phyloP scores from a whole-genome alignment of 2,113 vertebrate species.

The Eleginops maclovinus region DNA sequence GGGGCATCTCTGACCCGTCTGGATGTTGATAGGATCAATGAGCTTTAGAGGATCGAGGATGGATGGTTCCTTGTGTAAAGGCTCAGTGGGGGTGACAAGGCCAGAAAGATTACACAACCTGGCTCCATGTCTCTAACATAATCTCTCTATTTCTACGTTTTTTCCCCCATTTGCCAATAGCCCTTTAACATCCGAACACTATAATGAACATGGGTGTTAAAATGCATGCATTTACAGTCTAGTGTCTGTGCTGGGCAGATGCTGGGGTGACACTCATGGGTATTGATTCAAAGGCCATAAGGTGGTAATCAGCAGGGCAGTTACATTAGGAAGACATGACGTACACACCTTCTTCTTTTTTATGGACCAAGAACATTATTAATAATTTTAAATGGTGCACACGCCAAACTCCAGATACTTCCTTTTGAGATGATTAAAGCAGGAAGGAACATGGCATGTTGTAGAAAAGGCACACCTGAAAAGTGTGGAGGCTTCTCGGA shows the following conservation, averaged over 20 bases:
- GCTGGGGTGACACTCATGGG: constrained; percentile 28
- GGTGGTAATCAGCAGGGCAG: constrained; percentile 63
- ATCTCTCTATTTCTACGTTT: constrained; percentile 34
- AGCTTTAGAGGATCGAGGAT: constrained; percentile 65
- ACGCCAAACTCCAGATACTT: neutral
- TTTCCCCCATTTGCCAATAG: constrained; percentile 6
- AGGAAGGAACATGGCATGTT: neutral
- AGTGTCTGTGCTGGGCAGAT: neutral
- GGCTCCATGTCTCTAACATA: constrained; percentile 25
- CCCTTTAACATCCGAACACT: neutral
- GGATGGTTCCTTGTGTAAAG: constrained; percentile 49
- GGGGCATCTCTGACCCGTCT: constrained; percentile 43
- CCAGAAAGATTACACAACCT: constrained; percentile 42
- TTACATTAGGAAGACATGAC: constrained; percentile 72
- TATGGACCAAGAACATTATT: constrained; percentile 46
- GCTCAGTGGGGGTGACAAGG: constrained; percentile 43
- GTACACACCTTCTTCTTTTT: constrained; percentile 32
- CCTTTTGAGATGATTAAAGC: neutral
- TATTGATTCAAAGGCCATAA: constrained; percentile 72
- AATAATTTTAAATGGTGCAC: constrained; percentile 32
- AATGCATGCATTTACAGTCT: constrained; percentile 6
- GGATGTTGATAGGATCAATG: constrained; percentile 76
- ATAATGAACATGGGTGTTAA: constrained; percentile 33
- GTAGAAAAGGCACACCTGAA: constrained; percentile 4
- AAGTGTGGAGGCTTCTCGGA: constrained; percentile 13